Percentiles rank a stretch among this genome's conserved stretches.
Evolutionary conservation across 2,888 invertebrate species (phyloP).

Genomic region (Noctua janthe): DNA sequence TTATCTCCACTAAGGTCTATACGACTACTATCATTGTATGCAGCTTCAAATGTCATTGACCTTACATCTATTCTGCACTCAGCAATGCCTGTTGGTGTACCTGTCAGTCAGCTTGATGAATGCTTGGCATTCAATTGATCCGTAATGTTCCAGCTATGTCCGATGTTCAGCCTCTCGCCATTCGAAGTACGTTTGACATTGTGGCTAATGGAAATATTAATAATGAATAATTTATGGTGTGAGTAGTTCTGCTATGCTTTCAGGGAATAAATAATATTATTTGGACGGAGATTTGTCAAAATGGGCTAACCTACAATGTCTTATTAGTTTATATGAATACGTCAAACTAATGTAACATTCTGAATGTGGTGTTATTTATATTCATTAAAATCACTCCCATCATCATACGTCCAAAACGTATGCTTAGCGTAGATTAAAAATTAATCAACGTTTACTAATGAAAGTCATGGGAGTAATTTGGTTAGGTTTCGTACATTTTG

Average conservation of each 20-base stretch:
- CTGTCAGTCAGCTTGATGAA: slow-evolving; percentile 55
- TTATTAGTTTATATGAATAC: neutral
- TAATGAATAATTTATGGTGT: neutral
- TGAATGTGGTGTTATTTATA: too few relatives aligned
- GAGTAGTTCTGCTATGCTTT: neutral
- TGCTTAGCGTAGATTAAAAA: too few relatives aligned
- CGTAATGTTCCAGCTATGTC: slow-evolving; percentile 33
- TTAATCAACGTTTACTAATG: too few relatives aligned
- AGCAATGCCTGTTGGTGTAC: slow-evolving; percentile 35
- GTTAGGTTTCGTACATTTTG: neutral
- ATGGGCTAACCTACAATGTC: neutral
- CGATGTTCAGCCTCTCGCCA: slow-evolving; percentile 20
- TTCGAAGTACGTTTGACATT: slow-evolving; percentile 30
- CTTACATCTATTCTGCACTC: slow-evolving; percentile 31
- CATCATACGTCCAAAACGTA: too few relatives aligned
- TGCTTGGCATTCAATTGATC: slow-evolving; percentile 60
- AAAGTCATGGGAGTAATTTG: neutral
- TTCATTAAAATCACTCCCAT: too few relatives aligned
- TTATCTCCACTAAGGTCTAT: slow-evolving; percentile 3
- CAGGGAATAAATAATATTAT: neutral
- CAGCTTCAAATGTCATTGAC: slow-evolving; percentile 30
- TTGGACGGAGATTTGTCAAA: neutral
- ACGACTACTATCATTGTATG: slow-evolving; percentile 18
- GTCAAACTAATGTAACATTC: too few relatives aligned
- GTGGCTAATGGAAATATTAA: slow-evolving; percentile 12